Evolutionary conservation across 2,113 vertebrate species (phyloP), one percentile per base, ranked within the genome.

Genomic region (Lepus americanus): DNA sequence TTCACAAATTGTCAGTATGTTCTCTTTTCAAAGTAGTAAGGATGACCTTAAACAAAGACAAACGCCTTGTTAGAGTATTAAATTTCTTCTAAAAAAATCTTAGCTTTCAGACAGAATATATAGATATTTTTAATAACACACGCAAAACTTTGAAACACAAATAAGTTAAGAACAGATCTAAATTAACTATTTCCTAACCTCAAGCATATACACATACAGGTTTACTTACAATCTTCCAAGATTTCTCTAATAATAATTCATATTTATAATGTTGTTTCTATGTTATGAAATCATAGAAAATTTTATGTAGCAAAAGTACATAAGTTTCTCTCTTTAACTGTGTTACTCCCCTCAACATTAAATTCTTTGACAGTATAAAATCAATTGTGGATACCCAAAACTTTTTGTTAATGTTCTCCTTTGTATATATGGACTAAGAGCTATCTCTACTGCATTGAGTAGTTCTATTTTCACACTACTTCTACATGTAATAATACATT

Each of bases 11-110:
- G 97, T 96, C 97, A 94, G 89, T 39, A 92, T 96, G 84, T 93
- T 96, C 80, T 87, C 7, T 87, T 33, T 96, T 95, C 94, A 95
- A 90, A 95, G 78, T 84, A 89, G 69, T 96, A 96, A 92, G 67
- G 13, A 78, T 97, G 94, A 97, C 94, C 96, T 97, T 97, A 97
- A 97, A 85, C 91, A 97, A 84, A 97, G 96, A 97, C 83, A 96
- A 93, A 90, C 88, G 76, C 89, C 95, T 96, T 97, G 73, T 87
- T 93, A 94, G 91, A 96, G 96, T 94, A 89, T 39, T 94, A 88
- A 96, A 80, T 90, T 94, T 90, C 63, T 87, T 94, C 69, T 84
- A 79, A 93, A 94, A 44, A 94, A 74, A 1, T 7, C 49, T 82
- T 90, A 73, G 17, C 44, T 20, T 91, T 96, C 84, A 92, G 86